Evolutionary conservation across 2,888 invertebrate genomes (phyloP), one percentile per base, ranked within the genome.

Genomic region (Subacronicta megacephala): DNA sequence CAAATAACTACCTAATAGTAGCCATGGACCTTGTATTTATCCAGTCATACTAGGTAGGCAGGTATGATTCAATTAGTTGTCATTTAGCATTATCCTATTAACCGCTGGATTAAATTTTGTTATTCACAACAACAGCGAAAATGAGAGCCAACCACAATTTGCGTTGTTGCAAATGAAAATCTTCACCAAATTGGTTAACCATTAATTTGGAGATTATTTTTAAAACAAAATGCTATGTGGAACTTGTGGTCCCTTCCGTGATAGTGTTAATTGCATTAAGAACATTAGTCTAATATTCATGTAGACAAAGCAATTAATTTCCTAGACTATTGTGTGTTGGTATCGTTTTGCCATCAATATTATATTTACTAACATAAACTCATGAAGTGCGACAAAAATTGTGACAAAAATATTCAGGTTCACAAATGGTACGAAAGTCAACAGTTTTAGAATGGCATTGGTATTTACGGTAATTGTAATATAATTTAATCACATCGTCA

Each of bases 151-250:
- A 90, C 93, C 93, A 85, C 93, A 93, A 85, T 88, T 88, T 85
- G 82, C 84, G 80, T n/a, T 80, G 77, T 80, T 90, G 92, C 88
- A 87, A 87, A 86, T 92, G 91, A 92, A 81, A 90, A 89, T 90
- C 88, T 88, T 88, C 66, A 63, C 87, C 87, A 84, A 84, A 88
- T 83, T 85, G 92, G 90, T 89, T 85, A 81, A 85, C 90, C 88
- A 84, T 84, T 87, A 87, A 90, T 89, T 89, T 76, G 70, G 43
- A 46, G 72, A 78, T 68, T 54, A 78, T 78, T 82, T 81, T 80
- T 72, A 57, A 51, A 64, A 61, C 45, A 35, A 49, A 46, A 61
- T 45, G 44, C 58, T 63, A 69, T 70, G 63, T 42, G 47, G 40
- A 56, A 49, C 37, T 4, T 17, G 38, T 9, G 46, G 52, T 59